Conservation (phyloP, 1,140 invertebrate genomes). For the Coelopa frigida region DNA sequence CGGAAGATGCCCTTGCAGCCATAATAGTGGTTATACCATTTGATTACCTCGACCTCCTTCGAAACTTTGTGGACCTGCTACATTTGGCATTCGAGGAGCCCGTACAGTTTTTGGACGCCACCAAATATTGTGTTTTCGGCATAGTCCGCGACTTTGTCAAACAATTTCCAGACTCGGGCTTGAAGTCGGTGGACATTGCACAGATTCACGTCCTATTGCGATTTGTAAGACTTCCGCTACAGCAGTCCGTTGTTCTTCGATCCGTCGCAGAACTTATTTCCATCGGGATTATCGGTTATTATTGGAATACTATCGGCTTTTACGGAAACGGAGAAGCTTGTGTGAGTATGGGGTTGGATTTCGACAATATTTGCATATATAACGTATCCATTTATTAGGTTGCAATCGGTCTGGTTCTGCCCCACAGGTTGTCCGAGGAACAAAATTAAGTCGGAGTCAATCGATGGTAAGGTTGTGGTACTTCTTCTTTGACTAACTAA, state of each 20-base stretch:
- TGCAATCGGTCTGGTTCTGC: slow-evolving; percentile 41
- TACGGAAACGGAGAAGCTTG: slow-evolving; percentile 21
- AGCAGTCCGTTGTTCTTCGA: slow-evolving; percentile 22
- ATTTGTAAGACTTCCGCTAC: slow-evolving; percentile 26
- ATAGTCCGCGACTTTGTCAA: slow-evolving; percentile 20
- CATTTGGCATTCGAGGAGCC: slow-evolving; percentile 28
- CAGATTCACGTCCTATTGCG: slow-evolving; percentile 33
- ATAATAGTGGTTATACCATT: slow-evolving; percentile 27
- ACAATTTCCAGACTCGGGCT: slow-evolving; percentile 9
- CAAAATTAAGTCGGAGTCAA: slow-evolving; percentile 30
- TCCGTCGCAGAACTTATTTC: slow-evolving; percentile 16
- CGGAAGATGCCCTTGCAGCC: slow-evolving; percentile 29
- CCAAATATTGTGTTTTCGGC: slow-evolving; percentile 27
- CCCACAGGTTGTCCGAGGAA: slow-evolving; percentile 31
- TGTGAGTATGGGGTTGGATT: slow-evolving; percentile 21
- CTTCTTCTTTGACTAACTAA: not conserved
- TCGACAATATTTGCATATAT: not conserved
- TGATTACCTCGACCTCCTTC: slow-evolving; percentile 19
- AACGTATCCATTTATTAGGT: slow-evolving; percentile 15
- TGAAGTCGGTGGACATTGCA: slow-evolving; percentile 25
- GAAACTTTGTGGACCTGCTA: slow-evolving; percentile 16
- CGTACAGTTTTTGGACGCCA: slow-evolving; percentile 27
- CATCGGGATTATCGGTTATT: slow-evolving; percentile 20
- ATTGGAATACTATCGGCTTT: slow-evolving; percentile 32
- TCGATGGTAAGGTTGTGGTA: slow-evolving; percentile 22